Evolutionary conservation across 2,888 invertebrate species (phyloP), one percentile per base, ranked within the genome.

Genomic region (Thymelicus acteon): DNA sequence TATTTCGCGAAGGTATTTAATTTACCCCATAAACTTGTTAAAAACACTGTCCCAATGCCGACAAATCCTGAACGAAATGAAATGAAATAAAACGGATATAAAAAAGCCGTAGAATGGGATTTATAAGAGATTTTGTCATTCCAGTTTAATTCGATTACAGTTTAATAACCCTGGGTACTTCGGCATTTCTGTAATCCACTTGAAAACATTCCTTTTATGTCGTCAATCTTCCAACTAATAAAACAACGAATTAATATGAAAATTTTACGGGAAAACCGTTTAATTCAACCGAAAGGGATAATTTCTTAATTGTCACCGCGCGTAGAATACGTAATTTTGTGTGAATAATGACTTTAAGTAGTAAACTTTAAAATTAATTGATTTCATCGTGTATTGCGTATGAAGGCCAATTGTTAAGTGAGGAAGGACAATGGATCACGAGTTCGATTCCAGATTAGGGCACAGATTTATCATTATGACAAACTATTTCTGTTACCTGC

Each of bases 131-230:
- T 10, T 49, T 47, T 48, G 52, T 67, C 60, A 60, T 67, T 24
- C 44, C 44, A 24, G 24, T 47, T 62, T 61, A 48, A 10, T 62
- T 24, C n/a, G 62, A 47, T 40, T 62, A 31, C 24, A 54, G 61
- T 69, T 44, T 48, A 69, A 69, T 63, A 69, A 64, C 24, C 31
- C 40, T 24, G 15, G 44, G 31, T 60, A 60, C 64, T 64, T 60
- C 54, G 31, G 48, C 54, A n/a, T 13, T 62, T 58, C 62, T 66
- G 65, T 73, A 72, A 72, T 71, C 48, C 31, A 64, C 63, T 65
- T 65, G 65, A 65, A 71, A 74, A 67, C 69, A 70, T 71, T 72
- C 65, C 67, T 66, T 60, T 71, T 72, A 54, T 54, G 54, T 72
- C 68, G 62, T 61, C 54, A 24, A 54, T 54, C 54, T 68, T 61